phyloP scores from a whole-genome alignment of 2,888 invertebrate species.

The Macrosiphum euphorbiae region DNA sequence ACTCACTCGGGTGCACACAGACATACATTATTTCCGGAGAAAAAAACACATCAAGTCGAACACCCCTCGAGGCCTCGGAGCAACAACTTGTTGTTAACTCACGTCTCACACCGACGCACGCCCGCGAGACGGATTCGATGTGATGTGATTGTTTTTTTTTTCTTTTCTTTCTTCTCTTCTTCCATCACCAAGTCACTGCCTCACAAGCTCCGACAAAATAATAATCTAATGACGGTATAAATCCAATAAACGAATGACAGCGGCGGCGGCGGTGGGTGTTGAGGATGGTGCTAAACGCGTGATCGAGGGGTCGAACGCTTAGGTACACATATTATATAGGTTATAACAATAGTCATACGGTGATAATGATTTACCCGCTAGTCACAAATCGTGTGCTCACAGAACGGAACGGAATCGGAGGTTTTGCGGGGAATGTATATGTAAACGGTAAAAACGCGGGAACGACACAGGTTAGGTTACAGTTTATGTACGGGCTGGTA shows the following conservation, averaged over 20 bases:
- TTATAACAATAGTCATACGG: not conserved
- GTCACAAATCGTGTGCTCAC: not conserved
- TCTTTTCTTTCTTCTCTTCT: not conserved
- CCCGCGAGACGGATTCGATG: not conserved
- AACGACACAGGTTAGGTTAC: not conserved
- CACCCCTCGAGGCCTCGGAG: not conserved
- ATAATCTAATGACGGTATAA: not conserved
- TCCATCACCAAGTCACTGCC: not conserved
- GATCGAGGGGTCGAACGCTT: not conserved
- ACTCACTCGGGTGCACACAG: not conserved
- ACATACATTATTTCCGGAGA: not conserved
- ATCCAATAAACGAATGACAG: not conserved
- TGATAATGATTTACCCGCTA: not conserved
- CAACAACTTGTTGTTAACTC: conserved; percentile 13
- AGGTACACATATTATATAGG: too few species aligned
- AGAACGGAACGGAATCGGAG: not conserved
- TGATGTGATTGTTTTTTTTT: not conserved
- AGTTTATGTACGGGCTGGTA: not conserved
- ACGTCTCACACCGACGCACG: not conserved
- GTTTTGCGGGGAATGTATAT: not conserved
- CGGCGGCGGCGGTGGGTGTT: not conserved
- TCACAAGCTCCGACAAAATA: not conserved
- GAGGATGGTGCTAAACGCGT: not conserved
- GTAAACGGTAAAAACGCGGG: not conserved
- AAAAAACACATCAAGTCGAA: not conserved